Percentiles rank a stretch among this genome's conserved stretches.
phyloP scores from a whole-genome alignment of 1,140 invertebrate genomes.

The Bombus waltoni region DNA sequence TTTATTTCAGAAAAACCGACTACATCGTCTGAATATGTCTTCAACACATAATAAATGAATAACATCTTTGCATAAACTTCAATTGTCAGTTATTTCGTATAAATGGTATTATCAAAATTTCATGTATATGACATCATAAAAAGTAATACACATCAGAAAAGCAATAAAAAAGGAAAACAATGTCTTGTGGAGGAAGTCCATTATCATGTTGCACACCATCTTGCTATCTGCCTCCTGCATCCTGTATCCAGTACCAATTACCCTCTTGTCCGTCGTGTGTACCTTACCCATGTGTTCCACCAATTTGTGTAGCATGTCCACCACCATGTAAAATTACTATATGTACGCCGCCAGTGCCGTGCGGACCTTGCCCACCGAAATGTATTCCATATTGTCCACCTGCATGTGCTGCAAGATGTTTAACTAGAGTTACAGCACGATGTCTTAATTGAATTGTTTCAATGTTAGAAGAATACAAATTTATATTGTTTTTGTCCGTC shows the following conservation, averaged over 20 bases:
- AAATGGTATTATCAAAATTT: conserved; percentile 1
- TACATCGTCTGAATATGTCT: conserved; percentile 35
- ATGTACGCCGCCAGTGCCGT: conserved; percentile 65
- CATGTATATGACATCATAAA: neutral
- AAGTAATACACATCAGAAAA: neutral
- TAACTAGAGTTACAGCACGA: conserved; percentile 30
- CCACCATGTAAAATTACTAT: conserved; percentile 63
- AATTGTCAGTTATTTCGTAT: conserved; percentile 9
- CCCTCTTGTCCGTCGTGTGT: conserved; percentile 59
- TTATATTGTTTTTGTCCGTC: conserved; percentile 41
- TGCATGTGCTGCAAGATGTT: conserved; percentile 48
- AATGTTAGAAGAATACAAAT: neutral
- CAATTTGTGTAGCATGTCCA: conserved; percentile 49
- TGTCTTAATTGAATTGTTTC: neutral
- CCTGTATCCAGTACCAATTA: conserved; percentile 2
- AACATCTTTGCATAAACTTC: conserved; percentile 12
- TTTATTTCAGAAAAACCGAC: neutral
- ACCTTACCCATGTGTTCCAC: conserved; percentile 51
- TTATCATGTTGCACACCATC: conserved; percentile 32
- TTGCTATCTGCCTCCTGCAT: conserved; percentile 1
- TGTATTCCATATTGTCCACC: conserved; percentile 61
- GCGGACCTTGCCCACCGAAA: conserved; percentile 64
- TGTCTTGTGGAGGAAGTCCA: conserved; percentile 40
- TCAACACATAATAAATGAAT: conserved; percentile 33
- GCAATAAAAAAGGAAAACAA: neutral